These are phyloP conservation scores for Malurus leucopterus DNA, from an alignment of 2,797 vertebrate species.

Conservation along the genomic window DNA sequence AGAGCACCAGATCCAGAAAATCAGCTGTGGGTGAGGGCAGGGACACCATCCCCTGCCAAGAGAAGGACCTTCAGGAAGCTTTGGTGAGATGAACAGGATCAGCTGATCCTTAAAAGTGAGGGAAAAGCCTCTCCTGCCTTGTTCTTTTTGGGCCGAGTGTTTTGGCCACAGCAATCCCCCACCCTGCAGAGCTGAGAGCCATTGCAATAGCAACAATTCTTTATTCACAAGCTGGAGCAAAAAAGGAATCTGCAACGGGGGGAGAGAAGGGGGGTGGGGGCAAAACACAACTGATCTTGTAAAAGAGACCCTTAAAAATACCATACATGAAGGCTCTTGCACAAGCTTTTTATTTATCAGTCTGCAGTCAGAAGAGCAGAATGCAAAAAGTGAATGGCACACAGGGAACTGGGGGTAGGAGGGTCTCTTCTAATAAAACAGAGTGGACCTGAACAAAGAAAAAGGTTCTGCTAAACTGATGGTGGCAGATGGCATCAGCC, in stretches of 20 bases:
- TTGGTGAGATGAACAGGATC: not conserved
- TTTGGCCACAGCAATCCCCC: not conserved
- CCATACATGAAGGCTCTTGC: not conserved
- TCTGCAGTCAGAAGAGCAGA: conserved; percentile 5
- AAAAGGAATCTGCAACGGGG: not conserved
- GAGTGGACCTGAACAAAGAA: conserved; percentile 47
- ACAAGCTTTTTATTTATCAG: conserved; percentile 7
- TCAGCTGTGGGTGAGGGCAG: not conserved
- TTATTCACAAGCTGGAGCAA: conserved; percentile 17
- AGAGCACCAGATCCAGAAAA: not conserved
- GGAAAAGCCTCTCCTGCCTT: not conserved
- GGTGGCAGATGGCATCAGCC: conserved; percentile 67
- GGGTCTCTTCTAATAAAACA: conserved; percentile 25
- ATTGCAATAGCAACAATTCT: not conserved
- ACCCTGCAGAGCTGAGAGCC: not conserved
- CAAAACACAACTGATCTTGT: conserved; percentile 26
- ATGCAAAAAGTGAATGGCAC: not conserved
- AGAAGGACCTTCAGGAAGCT: not conserved
- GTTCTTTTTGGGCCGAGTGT: not conserved
- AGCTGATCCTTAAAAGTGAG: not conserved
- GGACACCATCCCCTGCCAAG: not conserved
- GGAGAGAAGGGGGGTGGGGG: not conserved
- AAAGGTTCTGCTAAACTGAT: conserved; percentile 27
- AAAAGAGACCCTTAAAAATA: conserved; percentile 37
- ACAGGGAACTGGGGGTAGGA: not conserved